Evolutionary conservation across 2,797 vertebrate genomes (phyloP).

Genomic region (Lindbergichthys nudifrons): DNA sequence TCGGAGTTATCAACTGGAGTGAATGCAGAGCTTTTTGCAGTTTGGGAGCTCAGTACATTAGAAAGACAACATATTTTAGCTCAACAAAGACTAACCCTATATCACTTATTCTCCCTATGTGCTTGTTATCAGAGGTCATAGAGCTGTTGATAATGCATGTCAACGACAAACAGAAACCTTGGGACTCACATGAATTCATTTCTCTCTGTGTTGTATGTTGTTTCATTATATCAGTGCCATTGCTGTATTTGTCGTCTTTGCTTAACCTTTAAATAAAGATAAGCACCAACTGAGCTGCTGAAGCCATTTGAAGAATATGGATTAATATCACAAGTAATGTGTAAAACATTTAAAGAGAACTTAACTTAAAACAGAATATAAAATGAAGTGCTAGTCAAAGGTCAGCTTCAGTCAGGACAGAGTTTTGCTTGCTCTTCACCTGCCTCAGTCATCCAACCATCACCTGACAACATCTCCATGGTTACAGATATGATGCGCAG

Average conservation of each 20-base stretch:
- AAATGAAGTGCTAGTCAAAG: slow-evolving; percentile 15
- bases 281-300: slow-evolving; percentile 73
- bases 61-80: not conserved
- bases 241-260: slow-evolving; percentile 78
- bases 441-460: slow-evolving; percentile 71
- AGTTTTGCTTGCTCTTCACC: slow-evolving; percentile 29
- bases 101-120: not conserved
- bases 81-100: not conserved
- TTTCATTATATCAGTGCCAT: slow-evolving; percentile 66
- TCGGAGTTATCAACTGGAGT: slow-evolving; percentile 15
- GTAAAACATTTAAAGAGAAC: not conserved
- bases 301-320: not conserved
- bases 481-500: slow-evolving; percentile 65
- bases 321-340: not conserved
- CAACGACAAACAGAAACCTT: not conserved
- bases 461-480: slow-evolving; percentile 66
- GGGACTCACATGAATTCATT: slow-evolving; percentile 88
- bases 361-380: not conserved
- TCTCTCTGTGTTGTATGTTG: slow-evolving; percentile 72
- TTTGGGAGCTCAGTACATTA: not conserved
- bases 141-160: not conserved
- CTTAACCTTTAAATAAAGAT: slow-evolving; percentile 86
- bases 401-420: slow-evolving; percentile 26
- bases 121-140: not conserved
- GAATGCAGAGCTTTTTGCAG: slow-evolving; percentile 1